phyloP scores from a whole-genome alignment of 2,888 invertebrate species.

The Sicus ferrugineus region DNA sequence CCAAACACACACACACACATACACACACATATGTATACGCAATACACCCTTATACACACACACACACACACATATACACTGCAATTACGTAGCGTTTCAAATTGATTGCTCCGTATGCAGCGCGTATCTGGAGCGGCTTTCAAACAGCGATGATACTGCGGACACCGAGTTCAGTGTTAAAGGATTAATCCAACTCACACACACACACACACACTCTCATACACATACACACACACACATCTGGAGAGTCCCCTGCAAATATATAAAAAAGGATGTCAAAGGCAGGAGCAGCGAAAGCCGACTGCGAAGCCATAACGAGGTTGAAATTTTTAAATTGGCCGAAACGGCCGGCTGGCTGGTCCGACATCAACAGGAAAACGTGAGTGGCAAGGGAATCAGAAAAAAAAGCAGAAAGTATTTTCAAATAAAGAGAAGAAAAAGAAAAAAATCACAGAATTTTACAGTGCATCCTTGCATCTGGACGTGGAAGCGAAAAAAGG shows the following conservation, averaged over 20 bases:
- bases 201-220: neutral
- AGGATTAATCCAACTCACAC: neutral
- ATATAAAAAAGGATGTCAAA: neutral
- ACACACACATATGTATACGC: too few species aligned
- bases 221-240: neutral
- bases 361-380: neutral
- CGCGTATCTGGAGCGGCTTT: neutral
- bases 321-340: slow-evolving; percentile 5
- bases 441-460: neutral
- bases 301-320: too few species aligned
- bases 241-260: neutral
- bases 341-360: neutral
- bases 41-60: too few species aligned
- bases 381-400: neutral
- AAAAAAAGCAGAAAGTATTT: neutral
- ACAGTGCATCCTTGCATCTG: too few species aligned
- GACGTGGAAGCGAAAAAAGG: neutral
- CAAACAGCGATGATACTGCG: neutral
- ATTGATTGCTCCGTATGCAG: slow-evolving; percentile 1
- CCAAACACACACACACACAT: too few species aligned
- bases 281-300: neutral
- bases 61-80: neutral
- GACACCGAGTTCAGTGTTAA: neutral
- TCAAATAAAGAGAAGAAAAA: neutral
- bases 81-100: slow-evolving; percentile 12